Evolutionary conservation across 2,888 invertebrate genomes (phyloP).

Genomic region (Ophraella communa): DNA sequence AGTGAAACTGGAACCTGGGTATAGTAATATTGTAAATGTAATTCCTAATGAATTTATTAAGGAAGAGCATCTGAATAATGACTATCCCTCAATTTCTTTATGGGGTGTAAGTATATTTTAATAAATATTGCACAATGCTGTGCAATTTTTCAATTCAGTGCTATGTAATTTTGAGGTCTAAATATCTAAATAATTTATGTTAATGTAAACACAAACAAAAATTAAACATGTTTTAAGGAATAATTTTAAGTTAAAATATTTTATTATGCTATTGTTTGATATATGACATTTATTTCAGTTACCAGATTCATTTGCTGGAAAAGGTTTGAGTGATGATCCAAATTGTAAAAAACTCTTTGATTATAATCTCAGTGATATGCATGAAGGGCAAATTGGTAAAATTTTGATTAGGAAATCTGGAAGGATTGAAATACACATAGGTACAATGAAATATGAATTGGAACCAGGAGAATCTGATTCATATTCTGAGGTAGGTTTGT

Average conservation of each 20-base stretch:
- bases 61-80: slow-evolving; percentile 45
- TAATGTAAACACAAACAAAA: too few relatives aligned
- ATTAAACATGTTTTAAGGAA: too few relatives aligned
- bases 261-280: too few relatives aligned
- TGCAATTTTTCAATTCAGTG: not conserved
- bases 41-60: slow-evolving; percentile 38
- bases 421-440: slow-evolving; percentile 53
- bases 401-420: slow-evolving; percentile 53
- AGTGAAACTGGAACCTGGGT: slow-evolving; percentile 35
- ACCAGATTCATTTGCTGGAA: slow-evolving; percentile 55
- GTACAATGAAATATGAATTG: slow-evolving; percentile 50
- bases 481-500: slow-evolving; percentile 33
- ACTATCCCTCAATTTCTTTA: slow-evolving; percentile 49
- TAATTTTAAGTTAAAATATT: too few relatives aligned
- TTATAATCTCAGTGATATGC: slow-evolving; percentile 51
- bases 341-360: slow-evolving; percentile 49
- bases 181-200: too few relatives aligned
- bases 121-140: slow-evolving; percentile 9
- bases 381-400: slow-evolving; percentile 56
- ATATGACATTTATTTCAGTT: slow-evolving; percentile 43
- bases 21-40: slow-evolving; percentile 3
- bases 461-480: slow-evolving; percentile 39
- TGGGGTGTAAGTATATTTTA: slow-evolving; percentile 46
- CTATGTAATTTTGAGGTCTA: too few relatives aligned
- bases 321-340: slow-evolving; percentile 53